Evolutionary conservation across 2,113 vertebrate species (phyloP), one percentile per base, ranked within the genome.

Genomic region (Macrotis lagotis): DNA sequence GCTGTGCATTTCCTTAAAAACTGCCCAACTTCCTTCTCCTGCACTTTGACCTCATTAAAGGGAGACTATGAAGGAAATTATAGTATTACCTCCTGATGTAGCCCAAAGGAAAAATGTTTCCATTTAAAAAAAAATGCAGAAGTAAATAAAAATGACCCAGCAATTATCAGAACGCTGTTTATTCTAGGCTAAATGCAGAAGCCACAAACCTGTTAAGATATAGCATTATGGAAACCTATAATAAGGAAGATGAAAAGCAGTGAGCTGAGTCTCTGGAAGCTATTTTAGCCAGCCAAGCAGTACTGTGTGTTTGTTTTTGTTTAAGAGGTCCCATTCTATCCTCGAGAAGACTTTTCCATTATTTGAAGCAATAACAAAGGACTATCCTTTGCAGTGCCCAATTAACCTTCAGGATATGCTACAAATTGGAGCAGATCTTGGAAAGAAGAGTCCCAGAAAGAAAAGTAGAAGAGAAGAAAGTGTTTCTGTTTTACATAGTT

Each of bases 101-200:
- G 96, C 94, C 93, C 50, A 6, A 91, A 91, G 95, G 94, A 92
- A 96, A 97, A 51, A 52, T 51, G 83, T 91, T 97, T 98, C 95
- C 93, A 91, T 92, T 44, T 51, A 44, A 96, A 96, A 94, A 91
- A 59, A 92, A 94, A 11, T 50, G 53, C 88, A 95, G 90, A 97
- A 96, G 96, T 97, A 98, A 98, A 97, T 97, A 98, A 92, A 91
- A 92, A 96, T 98, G 97, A 98, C 97, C 97, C 11, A 14, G 96
- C 95, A 97, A 97, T 97, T 97, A 98, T 94, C 91, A 95, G 91
- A 97, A 94, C 91, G 19, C 93, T 96, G 97, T 97, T 98, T 97
- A 97, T 97, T 96, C 94, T 95, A 88, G 88, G 88, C 94, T 97
- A 92, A 98, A 96, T 44, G 92, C 92, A 83, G 92, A 93, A 94